phyloP scores from a whole-genome alignment of 2,797 vertebrate species.

The Anas flavirostris region DNA sequence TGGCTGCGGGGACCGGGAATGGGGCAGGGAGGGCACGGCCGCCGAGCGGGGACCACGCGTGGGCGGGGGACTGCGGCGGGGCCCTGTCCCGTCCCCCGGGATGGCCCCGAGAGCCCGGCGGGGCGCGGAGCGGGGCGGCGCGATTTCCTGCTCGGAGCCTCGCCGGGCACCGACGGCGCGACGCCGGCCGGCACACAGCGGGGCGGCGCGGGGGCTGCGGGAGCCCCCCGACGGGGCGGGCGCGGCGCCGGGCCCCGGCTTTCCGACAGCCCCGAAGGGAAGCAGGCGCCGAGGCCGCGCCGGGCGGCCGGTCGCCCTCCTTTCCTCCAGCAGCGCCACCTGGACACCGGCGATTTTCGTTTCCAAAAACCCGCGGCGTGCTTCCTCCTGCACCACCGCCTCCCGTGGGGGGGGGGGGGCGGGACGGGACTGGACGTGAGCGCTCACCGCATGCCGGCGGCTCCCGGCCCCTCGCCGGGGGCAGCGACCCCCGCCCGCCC shows the following conservation, averaged over 20 bases:
- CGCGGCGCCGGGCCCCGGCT: not conserved
- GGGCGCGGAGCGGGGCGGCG: not conserved
- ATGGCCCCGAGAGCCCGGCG: not conserved
- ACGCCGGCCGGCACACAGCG: not conserved
- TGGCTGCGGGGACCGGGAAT: not conserved
- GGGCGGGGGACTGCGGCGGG: not conserved
- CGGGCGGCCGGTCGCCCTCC: not conserved
- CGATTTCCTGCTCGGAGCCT: not conserved
- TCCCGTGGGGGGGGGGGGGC: not conserved
- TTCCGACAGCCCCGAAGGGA: not conserved
- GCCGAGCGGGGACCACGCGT: not conserved
- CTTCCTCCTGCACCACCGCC: not conserved
- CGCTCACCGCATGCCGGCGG: not conserved
- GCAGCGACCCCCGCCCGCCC: not conserved
- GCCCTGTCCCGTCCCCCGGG: not conserved
- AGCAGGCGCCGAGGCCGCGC: not conserved
- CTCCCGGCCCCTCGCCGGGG: not conserved
- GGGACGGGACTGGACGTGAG: not conserved
- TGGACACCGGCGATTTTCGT: not conserved
- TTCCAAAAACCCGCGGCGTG: not conserved
- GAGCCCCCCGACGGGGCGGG: not conserved
- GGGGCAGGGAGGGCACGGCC: not conserved
- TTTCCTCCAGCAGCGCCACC: conserved; percentile 22
- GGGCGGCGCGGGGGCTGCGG: not conserved
- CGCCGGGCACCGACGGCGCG: not conserved